These are phyloP conservation scores for Malurus melanocephalus DNA, from an alignment of 2,113 vertebrate genomes.

Conservation along the genomic window DNA sequence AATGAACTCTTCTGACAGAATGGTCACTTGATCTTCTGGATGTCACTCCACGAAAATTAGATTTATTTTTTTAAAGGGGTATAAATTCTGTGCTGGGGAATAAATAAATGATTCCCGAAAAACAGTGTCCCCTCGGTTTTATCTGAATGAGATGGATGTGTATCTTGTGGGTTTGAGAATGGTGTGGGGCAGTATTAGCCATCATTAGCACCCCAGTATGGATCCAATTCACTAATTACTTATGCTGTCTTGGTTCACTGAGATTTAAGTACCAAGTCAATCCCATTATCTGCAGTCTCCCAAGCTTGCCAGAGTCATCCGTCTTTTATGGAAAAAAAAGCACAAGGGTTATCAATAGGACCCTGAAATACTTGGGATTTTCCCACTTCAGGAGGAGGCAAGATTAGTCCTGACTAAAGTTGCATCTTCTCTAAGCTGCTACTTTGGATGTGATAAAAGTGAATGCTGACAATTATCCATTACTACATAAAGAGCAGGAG, in stretches of 20 bases:
- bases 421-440: constrained; percentile 72
- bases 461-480: constrained; percentile 78
- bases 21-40: constrained; percentile 82
- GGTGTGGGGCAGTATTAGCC: constrained; percentile 88
- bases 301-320: constrained; percentile 85
- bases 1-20: constrained; percentile 92
- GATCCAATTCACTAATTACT: constrained; percentile 95
- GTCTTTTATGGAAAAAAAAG: constrained; percentile 80
- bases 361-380: constrained; percentile 78
- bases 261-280: constrained; percentile 97
- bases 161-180: constrained; percentile 74
- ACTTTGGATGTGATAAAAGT: constrained; percentile 76
- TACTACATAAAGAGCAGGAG: constrained; percentile 49
- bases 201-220: constrained; percentile 93
- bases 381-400: constrained; percentile 74
- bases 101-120: constrained; percentile 70
- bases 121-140: constrained; percentile 70
- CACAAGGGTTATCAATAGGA: constrained; percentile 85
- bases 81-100: constrained; percentile 69
- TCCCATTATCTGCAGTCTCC: constrained; percentile 94
- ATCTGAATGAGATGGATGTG: constrained; percentile 79
- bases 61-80: constrained; percentile 63
- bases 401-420: constrained; percentile 76
- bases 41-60: constrained; percentile 84
- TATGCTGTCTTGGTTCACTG: constrained; percentile 93